A percentile compares a stretch with the other conserved stretches of the same genome.
These are phyloP conservation scores for Anagrus nilaparvatae DNA, from an alignment of 1,140 invertebrate genomes.

Conservation along the genomic window DNA sequence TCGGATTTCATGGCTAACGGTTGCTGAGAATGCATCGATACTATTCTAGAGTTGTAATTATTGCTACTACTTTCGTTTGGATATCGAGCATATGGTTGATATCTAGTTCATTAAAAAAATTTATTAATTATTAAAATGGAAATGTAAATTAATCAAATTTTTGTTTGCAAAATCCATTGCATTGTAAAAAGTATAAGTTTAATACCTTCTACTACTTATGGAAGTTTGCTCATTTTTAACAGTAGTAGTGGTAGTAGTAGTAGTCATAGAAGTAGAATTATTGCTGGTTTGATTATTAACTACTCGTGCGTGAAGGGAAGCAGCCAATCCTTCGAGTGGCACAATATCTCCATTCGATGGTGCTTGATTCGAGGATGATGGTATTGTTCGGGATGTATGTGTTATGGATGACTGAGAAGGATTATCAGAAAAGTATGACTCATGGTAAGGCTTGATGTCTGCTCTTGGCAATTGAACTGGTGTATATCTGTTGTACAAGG, in stretches of 20 bases:
- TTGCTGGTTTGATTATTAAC: slow-evolving; percentile 43
- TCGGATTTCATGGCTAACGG: slow-evolving; percentile 32
- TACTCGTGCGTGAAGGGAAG: slow-evolving; percentile 68
- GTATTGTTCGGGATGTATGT: slow-evolving; percentile 24
- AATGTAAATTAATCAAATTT: neutral
- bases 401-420: slow-evolving; percentile 35
- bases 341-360: slow-evolving; percentile 32
- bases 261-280: slow-evolving; percentile 9
- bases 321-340: slow-evolving; percentile 61
- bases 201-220: neutral
- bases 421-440: slow-evolving; percentile 59
- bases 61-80: slow-evolving; percentile 22
- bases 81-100: slow-evolving; percentile 36
- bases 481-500: slow-evolving; percentile 38
- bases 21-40: slow-evolving; percentile 26
- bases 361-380: slow-evolving; percentile 23
- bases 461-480: slow-evolving; percentile 53
- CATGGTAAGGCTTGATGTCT: slow-evolving; percentile 62
- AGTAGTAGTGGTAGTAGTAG: slow-evolving; percentile 17
- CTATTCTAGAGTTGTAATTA: slow-evolving; percentile 21
- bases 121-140: neutral
- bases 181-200: neutral
- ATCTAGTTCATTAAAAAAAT: slow-evolving; percentile 24
- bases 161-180: neutral
- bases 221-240: slow-evolving; percentile 24